phyloP scores from a whole-genome alignment of 1,140 invertebrate genomes.

The Schlechtendalia chinensis region DNA sequence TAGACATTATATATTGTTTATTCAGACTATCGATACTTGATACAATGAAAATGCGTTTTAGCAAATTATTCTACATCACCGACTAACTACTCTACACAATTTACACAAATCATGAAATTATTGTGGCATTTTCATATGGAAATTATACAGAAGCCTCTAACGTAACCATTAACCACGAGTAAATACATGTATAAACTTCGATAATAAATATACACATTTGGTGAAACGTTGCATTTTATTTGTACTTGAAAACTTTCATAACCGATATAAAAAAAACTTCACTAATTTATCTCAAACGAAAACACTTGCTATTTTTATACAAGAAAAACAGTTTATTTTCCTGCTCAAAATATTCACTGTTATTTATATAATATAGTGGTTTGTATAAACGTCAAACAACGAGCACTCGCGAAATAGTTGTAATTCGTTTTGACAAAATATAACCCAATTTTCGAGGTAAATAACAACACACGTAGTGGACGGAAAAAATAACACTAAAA shows the following conservation, averaged over 20 bases:
- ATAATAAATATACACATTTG: no score
- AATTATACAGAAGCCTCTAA: not conserved
- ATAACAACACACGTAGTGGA: not conserved
- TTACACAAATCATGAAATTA: slow-evolving; percentile 13
- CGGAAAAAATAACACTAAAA: not conserved
- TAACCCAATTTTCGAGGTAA: not conserved
- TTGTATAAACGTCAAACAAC: not conserved
- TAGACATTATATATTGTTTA: not conserved
- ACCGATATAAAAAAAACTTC: not conserved
- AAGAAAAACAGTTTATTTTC: not conserved
- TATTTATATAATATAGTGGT: not conserved
- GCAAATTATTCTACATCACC: no score
- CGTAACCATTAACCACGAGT: no score
- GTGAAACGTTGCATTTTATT: no score
- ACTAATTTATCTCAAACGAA: not conserved
- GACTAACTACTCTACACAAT: not conserved
- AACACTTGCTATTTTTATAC: not conserved
- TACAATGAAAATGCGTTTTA: not conserved
- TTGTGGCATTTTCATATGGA: not conserved
- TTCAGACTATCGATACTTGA: not conserved
- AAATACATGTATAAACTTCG: no score
- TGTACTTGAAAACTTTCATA: no score
- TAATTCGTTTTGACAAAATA: not conserved
- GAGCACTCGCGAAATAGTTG: slow-evolving; percentile 8
- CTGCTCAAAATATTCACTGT: no score